Evolutionary conservation across 2,888 invertebrate genomes (phyloP), one percentile per base, ranked within the genome.

Genomic region (Ditylenchus weischeri): DNA sequence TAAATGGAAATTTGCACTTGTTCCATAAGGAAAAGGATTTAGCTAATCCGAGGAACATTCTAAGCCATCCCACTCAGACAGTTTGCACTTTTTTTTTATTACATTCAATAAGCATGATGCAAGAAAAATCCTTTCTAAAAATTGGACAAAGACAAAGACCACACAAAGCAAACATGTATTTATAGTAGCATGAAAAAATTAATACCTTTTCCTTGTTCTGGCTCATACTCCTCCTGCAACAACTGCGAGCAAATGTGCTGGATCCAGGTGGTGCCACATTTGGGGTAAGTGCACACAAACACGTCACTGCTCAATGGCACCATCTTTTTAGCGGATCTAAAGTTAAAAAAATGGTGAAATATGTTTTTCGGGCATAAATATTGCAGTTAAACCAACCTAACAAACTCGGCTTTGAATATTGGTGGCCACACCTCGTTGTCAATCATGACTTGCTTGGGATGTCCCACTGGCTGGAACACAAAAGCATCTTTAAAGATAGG

Each of bases 391-490:
- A 13, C n/a, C 60, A 49, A 77, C 75, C 77, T 64, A 11, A 81
- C 81, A 59, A 75, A 73, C 59, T 75, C 76, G 7, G 79, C 70
- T 49, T 77, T 75, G 75, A 82, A 81, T 59, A 82, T 75, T 57
- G 81, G 81, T 8, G 81, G 81, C 81, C 81, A 81, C 43, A 79
- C 75, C 62, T 80, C 79, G n/a, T 78, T 78, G 64, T 81, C 81
- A 57, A 81, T 81, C 49, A 78, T 69, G 6, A 75, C 74, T 60
- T 81, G 80, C 47, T 76, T 79, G 0, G 80, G 80, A 58, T 80
- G 78, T 0, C 76, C 77, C 21, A 69, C 66, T 0, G 76, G 76
- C 65, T 80, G 79, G 65, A 75, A 79, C 61, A 80, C 54, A 54
- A 54, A 54, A 29, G 54, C 54, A 15, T 54, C 54, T 11, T 29